Percentiles rank a stretch among this genome's conserved stretches.
Conservation (phyloP, 2,113 vertebrate species). For the Tamias sibiricus region DNA sequence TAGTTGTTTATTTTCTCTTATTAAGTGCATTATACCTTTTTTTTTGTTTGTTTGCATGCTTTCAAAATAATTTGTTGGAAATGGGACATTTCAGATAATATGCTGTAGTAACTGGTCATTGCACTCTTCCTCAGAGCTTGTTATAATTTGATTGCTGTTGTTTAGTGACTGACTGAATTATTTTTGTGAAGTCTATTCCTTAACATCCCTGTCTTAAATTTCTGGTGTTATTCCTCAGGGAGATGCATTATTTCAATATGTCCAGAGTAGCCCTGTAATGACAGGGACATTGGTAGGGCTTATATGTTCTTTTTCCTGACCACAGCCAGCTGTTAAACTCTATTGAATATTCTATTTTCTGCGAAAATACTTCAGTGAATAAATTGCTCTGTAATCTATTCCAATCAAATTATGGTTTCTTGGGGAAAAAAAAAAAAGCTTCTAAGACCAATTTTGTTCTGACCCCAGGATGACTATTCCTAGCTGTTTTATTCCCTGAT, state of each 20-base stretch:
- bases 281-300: background rate
- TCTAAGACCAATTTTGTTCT: background rate
- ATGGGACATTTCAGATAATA: background rate
- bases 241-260: background rate
- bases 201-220: background rate
- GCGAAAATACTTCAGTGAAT: background rate
- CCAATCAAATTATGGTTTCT: background rate
- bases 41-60: background rate
- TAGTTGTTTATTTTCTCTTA: no score
- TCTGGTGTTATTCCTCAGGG: background rate
- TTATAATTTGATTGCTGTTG: background rate
- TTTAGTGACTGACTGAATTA: background rate
- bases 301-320: background rate
- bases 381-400: background rate
- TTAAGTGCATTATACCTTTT: background rate
- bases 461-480: background rate
- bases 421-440: background rate
- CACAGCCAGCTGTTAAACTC: background rate
- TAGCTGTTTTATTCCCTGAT: background rate
- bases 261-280: background rate
- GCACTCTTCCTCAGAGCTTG: background rate
- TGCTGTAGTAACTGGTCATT: background rate
- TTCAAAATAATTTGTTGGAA: background rate
- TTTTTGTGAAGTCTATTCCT: background rate
- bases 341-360: background rate